A percentile compares a stretch with the other conserved stretches of the same genome.
These are phyloP conservation scores for Toxostoma redivivum DNA, from an alignment of 2,113 vertebrate genomes.

Conservation along the genomic window DNA sequence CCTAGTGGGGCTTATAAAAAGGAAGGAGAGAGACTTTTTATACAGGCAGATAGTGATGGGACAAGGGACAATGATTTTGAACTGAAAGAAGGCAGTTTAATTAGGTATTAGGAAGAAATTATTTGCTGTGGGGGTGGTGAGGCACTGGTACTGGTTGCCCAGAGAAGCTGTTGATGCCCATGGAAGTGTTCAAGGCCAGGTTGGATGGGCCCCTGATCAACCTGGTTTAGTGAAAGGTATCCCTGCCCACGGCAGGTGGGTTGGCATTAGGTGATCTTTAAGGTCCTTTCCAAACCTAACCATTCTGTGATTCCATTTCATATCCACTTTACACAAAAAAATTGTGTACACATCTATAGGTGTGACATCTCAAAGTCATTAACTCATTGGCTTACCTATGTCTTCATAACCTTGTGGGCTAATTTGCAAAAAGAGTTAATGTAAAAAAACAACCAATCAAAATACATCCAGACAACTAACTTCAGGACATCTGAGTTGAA, in stretches of 20 bases:
- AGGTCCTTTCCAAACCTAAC: neutral
- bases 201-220: neutral
- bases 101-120: neutral
- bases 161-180: neutral
- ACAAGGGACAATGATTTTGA: neutral
- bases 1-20: neutral
- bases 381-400: neutral
- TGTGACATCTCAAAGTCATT: neutral
- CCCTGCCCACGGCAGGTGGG: neutral
- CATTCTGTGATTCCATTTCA: neutral
- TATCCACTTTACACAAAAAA: neutral
- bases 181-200: neutral
- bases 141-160: neutral
- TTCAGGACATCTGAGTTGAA: neutral
- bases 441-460: neutral
- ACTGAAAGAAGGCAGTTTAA: neutral
- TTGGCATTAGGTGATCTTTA: neutral
- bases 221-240: neutral
- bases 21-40: neutral
- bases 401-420: neutral
- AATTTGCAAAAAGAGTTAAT: neutral
- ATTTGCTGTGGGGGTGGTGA: neutral
- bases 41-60: neutral
- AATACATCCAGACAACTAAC: neutral
- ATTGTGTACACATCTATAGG: neutral